Evolutionary conservation across 2,888 invertebrate genomes (phyloP).

Genomic region (Himalopsyche tibetana): DNA sequence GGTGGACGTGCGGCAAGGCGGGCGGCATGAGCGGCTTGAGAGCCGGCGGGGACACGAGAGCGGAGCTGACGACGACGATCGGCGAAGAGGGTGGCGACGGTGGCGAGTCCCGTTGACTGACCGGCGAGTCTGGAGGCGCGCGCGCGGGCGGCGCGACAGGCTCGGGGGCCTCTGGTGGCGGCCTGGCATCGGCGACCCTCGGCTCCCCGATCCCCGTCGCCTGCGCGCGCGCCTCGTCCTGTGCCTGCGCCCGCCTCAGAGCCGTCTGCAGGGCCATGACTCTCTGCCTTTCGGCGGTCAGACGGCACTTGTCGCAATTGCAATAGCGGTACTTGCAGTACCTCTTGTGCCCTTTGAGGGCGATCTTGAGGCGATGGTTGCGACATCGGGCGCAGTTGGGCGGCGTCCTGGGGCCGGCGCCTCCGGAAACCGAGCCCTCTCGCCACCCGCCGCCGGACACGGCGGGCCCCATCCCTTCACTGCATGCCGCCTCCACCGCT

Average conservation of each 20-base stretch:
- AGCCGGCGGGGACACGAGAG: conserved; percentile 55
- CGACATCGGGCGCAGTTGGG: conserved; percentile 95
- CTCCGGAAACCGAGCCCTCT: conserved; percentile 75
- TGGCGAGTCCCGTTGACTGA: conserved; percentile 51
- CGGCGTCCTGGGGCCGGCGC: conserved; percentile 84
- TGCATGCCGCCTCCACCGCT: conserved; percentile 66
- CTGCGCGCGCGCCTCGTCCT: conserved; percentile 84
- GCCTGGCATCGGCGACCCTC: conserved; percentile 74
- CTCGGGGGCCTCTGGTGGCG: conserved; percentile 72
- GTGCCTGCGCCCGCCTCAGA: conserved; percentile 87
- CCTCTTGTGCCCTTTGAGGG: conserved; percentile 93
- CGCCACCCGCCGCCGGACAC: conserved; percentile 72
- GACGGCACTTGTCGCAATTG: conserved; percentile 89
- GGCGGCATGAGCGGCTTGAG: conserved; percentile 62
- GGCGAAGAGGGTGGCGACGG: conserved; percentile 63
- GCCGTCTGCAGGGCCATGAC: conserved; percentile 95
- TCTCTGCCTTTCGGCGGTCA: conserved; percentile 90
- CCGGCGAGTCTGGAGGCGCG: conserved; percentile 45
- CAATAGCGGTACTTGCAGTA: conserved; percentile 92
- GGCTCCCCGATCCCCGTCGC: conserved; percentile 73
- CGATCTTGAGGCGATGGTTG: conserved; percentile 92
- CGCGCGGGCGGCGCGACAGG: conserved; percentile 71
- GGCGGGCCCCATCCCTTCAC: conserved; percentile 75
- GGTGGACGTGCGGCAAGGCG: conserved; percentile 44
- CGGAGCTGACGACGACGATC: conserved; percentile 47